These are phyloP conservation scores for Poliocrania exsul DNA, from an alignment of 2,797 vertebrate species.

Conservation along the genomic window DNA sequence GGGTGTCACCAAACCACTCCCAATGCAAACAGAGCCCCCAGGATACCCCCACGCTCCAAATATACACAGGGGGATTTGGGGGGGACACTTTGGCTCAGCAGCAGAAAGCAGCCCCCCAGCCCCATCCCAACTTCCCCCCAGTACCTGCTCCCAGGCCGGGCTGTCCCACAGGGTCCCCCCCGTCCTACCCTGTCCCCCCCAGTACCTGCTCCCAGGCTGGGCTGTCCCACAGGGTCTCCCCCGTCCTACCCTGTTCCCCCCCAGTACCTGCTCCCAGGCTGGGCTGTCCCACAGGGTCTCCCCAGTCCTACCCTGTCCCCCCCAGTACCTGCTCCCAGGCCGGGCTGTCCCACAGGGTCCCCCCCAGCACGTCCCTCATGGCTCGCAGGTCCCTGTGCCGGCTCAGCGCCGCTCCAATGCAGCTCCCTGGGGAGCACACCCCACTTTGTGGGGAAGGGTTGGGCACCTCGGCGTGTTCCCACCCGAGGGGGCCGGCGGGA, in stretches of 20 bases:
- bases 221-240: neutral
- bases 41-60: neutral
- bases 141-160: neutral
- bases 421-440: neutral
- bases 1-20: neutral
- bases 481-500: neutral
- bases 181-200: neutral
- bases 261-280: neutral
- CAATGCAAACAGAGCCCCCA: neutral
- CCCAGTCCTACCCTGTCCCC: neutral
- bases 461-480: neutral
- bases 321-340: neutral
- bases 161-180: neutral
- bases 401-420: neutral
- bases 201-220: neutral
- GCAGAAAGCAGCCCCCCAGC: neutral
- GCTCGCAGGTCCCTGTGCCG: neutral
- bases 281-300: neutral
- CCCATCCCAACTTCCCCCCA: fast-evolving
- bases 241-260: neutral
- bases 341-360: neutral
- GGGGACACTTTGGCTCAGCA: neutral
- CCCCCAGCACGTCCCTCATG: neutral
- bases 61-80: neutral
- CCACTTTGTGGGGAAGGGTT: neutral